phyloP scores from a whole-genome alignment of 2,797 vertebrate genomes.

The Cuniculus paca region DNA sequence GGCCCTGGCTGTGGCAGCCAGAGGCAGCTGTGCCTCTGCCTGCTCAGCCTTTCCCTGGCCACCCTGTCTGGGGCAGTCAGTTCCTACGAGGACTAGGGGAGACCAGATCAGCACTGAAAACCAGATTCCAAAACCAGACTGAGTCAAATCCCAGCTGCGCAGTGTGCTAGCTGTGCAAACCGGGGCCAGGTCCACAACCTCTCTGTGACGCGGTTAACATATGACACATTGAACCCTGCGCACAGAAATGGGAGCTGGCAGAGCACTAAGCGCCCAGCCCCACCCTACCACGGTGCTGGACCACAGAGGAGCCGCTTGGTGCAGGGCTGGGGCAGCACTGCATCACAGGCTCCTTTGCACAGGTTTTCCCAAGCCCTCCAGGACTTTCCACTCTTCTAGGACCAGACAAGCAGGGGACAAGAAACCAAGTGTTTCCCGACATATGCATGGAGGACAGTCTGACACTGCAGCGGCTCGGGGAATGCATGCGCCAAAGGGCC shows the following conservation, averaged over 20 bases:
- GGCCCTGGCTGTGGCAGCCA: background rate
- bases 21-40: background rate
- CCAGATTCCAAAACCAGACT: background rate
- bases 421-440: background rate
- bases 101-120: background rate
- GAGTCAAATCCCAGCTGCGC: background rate
- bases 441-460: fast-evolving
- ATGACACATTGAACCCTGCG: background rate
- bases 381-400: background rate
- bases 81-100: background rate
- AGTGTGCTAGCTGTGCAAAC: background rate
- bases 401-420: background rate
- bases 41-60: background rate
- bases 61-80: background rate
- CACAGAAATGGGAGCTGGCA: background rate
- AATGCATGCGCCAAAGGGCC: background rate
- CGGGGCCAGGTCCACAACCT: background rate
- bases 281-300: background rate
- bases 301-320: background rate
- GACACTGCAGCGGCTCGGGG: background rate
- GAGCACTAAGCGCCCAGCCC: background rate
- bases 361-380: background rate
- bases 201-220: background rate
- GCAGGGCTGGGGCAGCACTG: background rate
- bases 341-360: background rate